Percentiles rank a stretch among this genome's conserved stretches.
Evolutionary conservation across 2,797 vertebrate genomes (phyloP).

Genomic region (Pteronotus mesoamericanus): DNA sequence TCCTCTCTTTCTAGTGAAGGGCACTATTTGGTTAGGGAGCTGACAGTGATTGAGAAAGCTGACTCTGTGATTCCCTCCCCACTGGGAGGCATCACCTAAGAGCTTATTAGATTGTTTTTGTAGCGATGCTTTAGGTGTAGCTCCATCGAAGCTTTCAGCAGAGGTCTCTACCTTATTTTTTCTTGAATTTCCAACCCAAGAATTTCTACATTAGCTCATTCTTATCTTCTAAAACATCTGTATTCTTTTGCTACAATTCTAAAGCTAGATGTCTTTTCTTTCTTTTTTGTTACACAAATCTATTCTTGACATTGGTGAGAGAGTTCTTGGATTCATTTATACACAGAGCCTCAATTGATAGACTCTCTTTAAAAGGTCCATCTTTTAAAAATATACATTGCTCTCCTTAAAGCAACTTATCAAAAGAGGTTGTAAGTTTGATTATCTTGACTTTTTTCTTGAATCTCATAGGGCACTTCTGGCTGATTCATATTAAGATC

Average conservation of each 20-base stretch:
- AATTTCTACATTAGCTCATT: slow-evolving; percentile 6
- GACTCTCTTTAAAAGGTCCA: neutral
- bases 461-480: neutral
- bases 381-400: neutral
- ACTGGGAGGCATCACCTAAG: neutral
- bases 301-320: neutral
- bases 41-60: slow-evolving; percentile 56
- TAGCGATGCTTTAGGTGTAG: neutral
- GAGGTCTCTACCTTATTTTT: neutral
- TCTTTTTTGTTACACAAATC: neutral
- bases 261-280: neutral
- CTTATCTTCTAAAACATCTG: slow-evolving; percentile 40
- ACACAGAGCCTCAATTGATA: neutral
- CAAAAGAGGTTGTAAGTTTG: neutral
- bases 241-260: slow-evolving; percentile 11
- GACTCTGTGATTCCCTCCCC: neutral
- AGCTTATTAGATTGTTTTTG: neutral
- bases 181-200: neutral
- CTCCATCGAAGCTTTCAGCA: neutral
- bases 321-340: neutral
- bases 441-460: slow-evolving; percentile 15
- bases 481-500: slow-evolving; percentile 5
- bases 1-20: neutral
- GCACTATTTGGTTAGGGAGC: slow-evolving; percentile 17
- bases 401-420: slow-evolving; percentile 1